Conservation (phyloP, 1,140 invertebrate genomes). For the Leptinotarsa defecta region DNA sequence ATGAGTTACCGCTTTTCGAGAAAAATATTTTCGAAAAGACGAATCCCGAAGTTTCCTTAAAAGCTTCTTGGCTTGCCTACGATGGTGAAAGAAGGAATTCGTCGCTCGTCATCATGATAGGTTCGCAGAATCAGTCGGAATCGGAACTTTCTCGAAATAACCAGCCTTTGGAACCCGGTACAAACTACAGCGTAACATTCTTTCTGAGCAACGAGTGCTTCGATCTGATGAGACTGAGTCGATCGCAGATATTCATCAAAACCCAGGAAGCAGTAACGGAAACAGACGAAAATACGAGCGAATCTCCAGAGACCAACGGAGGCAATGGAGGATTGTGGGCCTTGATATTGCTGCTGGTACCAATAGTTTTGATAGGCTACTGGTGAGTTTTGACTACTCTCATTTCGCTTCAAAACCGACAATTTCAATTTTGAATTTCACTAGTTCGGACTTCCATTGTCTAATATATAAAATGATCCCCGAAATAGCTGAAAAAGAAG, state of each 20-base stretch:
- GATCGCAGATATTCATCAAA: background rate
- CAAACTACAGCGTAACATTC: slow-evolving; percentile 3
- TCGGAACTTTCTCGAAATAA: background rate
- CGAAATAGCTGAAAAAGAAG: no score
- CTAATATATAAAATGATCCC: no score
- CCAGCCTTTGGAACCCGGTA: slow-evolving; percentile 9
- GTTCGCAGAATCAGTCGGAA: background rate
- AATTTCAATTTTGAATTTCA: no score
- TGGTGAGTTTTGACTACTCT: background rate
- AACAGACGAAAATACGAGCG: background rate
- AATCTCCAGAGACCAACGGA: background rate
- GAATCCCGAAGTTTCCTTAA: background rate
- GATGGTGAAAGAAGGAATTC: background rate
- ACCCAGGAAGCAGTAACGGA: background rate
- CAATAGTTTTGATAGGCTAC: background rate
- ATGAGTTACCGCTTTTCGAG: background rate
- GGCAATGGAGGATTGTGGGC: slow-evolving; percentile 4
- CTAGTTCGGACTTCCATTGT: no score
- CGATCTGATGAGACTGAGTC: background rate
- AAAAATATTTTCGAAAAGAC: background rate
- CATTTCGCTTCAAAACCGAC: background rate
- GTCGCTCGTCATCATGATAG: background rate
- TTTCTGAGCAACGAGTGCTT: background rate
- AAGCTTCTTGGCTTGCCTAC: background rate
- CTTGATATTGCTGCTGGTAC: background rate